A percentile compares a stretch with the other conserved stretches of the same genome.
Evolutionary conservation across 2,888 invertebrate species (phyloP).

Genomic region (Celastrina argiolus): DNA sequence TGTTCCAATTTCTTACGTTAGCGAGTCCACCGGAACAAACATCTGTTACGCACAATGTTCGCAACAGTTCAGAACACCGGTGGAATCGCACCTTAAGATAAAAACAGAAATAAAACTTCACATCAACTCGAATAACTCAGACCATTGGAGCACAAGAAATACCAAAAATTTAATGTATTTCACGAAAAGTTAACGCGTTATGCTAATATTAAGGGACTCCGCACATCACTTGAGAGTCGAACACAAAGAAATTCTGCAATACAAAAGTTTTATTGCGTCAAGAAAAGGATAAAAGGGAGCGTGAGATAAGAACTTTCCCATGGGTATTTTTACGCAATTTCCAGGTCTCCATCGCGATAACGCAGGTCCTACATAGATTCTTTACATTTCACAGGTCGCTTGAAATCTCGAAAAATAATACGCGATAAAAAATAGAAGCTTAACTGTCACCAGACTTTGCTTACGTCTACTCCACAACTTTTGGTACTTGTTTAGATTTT

Average conservation of each 20-base stretch:
- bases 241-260: conserved; percentile 4
- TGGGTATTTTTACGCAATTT: conserved; percentile 2
- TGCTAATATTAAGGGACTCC: conserved; percentile 6
- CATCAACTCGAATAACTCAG: background rate
- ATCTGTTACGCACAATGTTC: too few species aligned
- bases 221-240: background rate
- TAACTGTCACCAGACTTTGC: too few species aligned
- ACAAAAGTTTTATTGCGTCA: conserved; percentile 18
- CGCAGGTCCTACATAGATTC: background rate
- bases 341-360: background rate
- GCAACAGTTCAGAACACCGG: too few species aligned
- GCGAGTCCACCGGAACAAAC: too few species aligned
- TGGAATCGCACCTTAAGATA: too few species aligned
- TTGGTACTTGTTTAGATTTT: too few species aligned
- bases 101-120: background rate
- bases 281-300: conserved; percentile 13
- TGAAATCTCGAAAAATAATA: background rate
- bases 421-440: too few species aligned
- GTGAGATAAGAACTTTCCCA: background rate
- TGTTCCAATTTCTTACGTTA: too few species aligned
- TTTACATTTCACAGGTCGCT: background rate
- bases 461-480: too few species aligned
- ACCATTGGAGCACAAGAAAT: background rate
- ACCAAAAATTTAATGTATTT: background rate
- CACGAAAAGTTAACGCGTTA: conserved; percentile 4